These are phyloP conservation scores for Sorex maritimensis DNA, from an alignment of 2,797 vertebrate species.

Conservation along the genomic window DNA sequence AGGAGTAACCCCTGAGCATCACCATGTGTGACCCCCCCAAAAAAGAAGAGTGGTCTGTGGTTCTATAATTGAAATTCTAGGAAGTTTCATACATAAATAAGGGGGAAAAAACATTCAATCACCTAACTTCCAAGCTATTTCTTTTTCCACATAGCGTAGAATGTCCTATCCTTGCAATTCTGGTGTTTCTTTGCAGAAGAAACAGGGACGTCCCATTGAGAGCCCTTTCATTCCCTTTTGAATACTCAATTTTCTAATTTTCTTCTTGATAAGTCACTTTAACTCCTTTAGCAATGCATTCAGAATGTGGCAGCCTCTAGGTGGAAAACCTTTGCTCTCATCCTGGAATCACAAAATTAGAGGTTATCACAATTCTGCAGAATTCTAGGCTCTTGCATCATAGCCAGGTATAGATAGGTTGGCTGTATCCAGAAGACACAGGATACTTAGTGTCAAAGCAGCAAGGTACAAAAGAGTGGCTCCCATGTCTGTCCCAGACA, in stretches of 20 bases:
- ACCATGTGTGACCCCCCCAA: too few relatives aligned
- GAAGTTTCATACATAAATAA: slow-evolving; percentile 44
- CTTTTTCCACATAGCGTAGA: background rate
- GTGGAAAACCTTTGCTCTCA: background rate
- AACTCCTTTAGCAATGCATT: background rate
- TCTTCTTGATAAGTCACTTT: slow-evolving; percentile 8
- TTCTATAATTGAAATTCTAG: background rate
- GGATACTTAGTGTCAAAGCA: background rate
- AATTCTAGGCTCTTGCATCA: background rate
- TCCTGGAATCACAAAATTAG: background rate
- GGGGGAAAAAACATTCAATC: background rate
- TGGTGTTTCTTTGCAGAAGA: background rate
- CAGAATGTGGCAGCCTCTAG: background rate
- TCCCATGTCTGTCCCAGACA: background rate
- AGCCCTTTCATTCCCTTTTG: slow-evolving; percentile 29
- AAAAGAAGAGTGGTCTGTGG: slow-evolving; percentile 4
- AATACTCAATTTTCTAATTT: slow-evolving; percentile 2
- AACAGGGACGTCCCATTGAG: background rate
- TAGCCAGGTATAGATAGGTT: background rate
- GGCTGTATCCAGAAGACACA: background rate
- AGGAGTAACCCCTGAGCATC: too few relatives aligned
- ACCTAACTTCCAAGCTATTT: slow-evolving; percentile 32
- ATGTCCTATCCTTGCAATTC: slow-evolving; percentile 30
- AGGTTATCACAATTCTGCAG: background rate
- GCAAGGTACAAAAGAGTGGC: background rate